Conservation (phyloP, 2,888 invertebrate genomes). For the Nomada ruficornis region DNA sequence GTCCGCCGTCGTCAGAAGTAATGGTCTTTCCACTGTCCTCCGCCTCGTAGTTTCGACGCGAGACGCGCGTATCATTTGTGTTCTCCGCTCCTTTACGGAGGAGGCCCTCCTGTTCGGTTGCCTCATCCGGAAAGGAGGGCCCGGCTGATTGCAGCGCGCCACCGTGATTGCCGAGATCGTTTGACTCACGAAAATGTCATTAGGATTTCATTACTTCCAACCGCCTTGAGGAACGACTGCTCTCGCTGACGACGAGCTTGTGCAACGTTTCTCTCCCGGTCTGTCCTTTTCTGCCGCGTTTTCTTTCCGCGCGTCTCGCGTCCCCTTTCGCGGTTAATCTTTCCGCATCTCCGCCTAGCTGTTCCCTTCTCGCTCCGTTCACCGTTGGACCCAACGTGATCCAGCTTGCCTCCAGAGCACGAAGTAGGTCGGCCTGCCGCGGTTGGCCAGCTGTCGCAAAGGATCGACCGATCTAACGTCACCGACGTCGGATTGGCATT, state of each 20-base stretch:
- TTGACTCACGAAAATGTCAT: constrained; percentile 82
- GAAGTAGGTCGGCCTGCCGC: constrained; percentile 68
- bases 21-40: constrained; percentile 51
- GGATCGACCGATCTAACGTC: constrained; percentile 69
- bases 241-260: constrained; percentile 64
- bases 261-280: constrained; percentile 65
- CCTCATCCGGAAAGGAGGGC: constrained; percentile 77
- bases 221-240: constrained; percentile 74
- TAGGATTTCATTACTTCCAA: constrained; percentile 80
- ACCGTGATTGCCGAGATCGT: constrained; percentile 78
- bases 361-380: constrained; percentile 12
- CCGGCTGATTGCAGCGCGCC: constrained; percentile 75
- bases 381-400: constrained; percentile 50
- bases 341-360: neutral
- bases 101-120: constrained; percentile 71
- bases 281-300: constrained; percentile 7
- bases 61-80: constrained; percentile 43
- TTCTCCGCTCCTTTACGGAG: constrained; percentile 63
- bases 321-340: constrained; percentile 20
- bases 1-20: constrained; percentile 52
- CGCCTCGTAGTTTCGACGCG: constrained; percentile 34
- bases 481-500: constrained; percentile 66
- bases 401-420: constrained; percentile 51
- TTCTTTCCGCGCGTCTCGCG: constrained; percentile 13
- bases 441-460: constrained; percentile 71